Base-by-base conservation (phyloP, 2,888 invertebrate genomes). In the Drosophila multiciliata region DNA sequence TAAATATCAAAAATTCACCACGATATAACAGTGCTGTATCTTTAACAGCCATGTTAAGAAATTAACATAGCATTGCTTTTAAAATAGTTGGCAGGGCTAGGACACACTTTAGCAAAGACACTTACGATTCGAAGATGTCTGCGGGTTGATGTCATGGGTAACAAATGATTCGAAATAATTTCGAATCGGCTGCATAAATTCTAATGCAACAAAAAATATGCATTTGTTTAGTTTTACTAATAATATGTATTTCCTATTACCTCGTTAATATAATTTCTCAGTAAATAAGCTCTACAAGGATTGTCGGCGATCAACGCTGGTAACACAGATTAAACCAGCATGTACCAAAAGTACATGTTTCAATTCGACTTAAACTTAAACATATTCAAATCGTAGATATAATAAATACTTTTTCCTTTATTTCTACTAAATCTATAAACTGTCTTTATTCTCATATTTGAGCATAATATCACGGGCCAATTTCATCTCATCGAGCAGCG, bases 401-500 rank as follows among this genome's bases (percentile, higher is more conserved):
- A 15, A 32, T n/a, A n/a, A 1, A 12, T 45, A 0, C 3, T 15
- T 26, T 48, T 15, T 17, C 4, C 12, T 15, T 1, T 5, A 8
- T 36, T 32, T 0, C 1, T 20, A 26, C 20, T 9, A 42, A 42
- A 12, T 65, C 42, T 68, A 80, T 52, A 75, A 57, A 67, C 82
- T 71, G 49, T 87, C 60, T 66, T 82, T 78, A 70, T 82, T 87
- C 50, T 89, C 82, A 71, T 91, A 91, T 66, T 91, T 91, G 3
- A 92, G 83, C 83, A 93, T 91, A 55, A 91, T 87, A 64, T 75
- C 80, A 33, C 89, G 90, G 2, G 92, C 91, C 62, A 86, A 58
- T 73, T 90, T 92, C 68, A 93, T 75, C 78, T 93, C 93, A 40
- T 90, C 92, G 12, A 93, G 78, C 55, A 93, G 65, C 6, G 92